These are phyloP conservation scores for Notiomystis cincta DNA, from an alignment of 2,113 vertebrate species.

Conservation along the genomic window DNA sequence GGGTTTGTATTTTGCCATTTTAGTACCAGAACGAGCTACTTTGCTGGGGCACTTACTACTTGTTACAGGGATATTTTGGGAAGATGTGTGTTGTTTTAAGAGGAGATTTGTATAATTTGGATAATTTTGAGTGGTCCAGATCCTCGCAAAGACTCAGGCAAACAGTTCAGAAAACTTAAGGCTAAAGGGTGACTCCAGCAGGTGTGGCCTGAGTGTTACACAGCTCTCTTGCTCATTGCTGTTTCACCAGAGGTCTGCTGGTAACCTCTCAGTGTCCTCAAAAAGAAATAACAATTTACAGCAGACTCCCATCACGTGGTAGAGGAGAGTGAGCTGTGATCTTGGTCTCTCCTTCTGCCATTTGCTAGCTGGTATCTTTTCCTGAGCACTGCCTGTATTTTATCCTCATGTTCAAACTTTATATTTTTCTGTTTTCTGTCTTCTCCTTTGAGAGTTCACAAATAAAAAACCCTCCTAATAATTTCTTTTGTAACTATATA, in stretches of 20 bases:
- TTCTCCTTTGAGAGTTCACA: background rate
- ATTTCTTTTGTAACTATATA: conserved; percentile 7
- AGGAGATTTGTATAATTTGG: background rate
- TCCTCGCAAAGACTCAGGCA: background rate
- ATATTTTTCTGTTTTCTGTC: background rate
- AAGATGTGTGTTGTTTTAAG: background rate
- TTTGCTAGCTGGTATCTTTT: background rate
- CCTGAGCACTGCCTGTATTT: background rate
- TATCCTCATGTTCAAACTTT: background rate
- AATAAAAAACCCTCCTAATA: background rate
- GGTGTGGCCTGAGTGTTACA: background rate
- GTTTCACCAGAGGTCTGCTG: background rate
- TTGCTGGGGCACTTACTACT: background rate
- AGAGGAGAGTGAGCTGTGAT: background rate
- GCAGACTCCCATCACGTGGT: background rate
- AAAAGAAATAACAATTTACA: background rate
- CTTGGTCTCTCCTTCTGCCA: background rate
- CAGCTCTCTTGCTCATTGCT: background rate
- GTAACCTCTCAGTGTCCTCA: background rate
- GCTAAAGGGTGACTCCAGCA: background rate
- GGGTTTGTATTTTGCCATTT: conserved; percentile 7
- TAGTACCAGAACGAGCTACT: background rate
- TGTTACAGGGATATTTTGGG: background rate
- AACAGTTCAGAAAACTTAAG: background rate
- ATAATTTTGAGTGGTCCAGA: background rate